phyloP scores from a whole-genome alignment of 2,113 vertebrate species.

The Petrocephalus zakoni region DNA sequence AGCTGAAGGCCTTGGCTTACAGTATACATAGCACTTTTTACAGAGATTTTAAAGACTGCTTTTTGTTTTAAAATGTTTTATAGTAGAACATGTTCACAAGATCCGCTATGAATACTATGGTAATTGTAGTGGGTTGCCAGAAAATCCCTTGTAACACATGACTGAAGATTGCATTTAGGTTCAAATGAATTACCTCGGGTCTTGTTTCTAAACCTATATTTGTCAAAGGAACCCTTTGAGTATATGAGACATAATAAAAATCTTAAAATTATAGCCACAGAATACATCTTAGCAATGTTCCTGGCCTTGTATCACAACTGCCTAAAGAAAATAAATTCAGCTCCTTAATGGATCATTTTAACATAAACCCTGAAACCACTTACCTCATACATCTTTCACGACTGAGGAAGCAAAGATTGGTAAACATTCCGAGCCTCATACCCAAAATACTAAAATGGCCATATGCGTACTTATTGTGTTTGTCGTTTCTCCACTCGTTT shows the following conservation, averaged over 20 bases:
- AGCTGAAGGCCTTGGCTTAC: neutral
- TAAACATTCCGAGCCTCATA: neutral
- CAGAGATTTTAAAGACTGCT: neutral
- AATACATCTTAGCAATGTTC: neutral
- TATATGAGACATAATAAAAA: slow-evolving; percentile 11
- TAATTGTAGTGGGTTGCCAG: neutral
- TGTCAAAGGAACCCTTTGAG: slow-evolving; percentile 11
- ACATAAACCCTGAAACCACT: slow-evolving; percentile 8
- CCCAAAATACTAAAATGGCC: neutral
- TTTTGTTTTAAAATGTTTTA: neutral
- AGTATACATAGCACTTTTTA: neutral
- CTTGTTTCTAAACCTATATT: slow-evolving; percentile 11
- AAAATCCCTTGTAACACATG: slow-evolving; percentile 11
- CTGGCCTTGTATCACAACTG: neutral
- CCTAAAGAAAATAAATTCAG: slow-evolving; percentile 9
- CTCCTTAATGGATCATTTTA: slow-evolving; percentile 17
- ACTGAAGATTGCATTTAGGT: slow-evolving; percentile 18
- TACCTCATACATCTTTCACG: slow-evolving; percentile 3
- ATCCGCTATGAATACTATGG: neutral
- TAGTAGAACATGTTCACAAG: neutral
- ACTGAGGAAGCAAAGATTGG: neutral
- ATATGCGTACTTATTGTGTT: neutral
- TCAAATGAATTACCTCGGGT: neutral
- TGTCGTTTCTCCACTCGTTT: neutral
- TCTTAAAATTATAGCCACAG: neutral